Percentiles rank a stretch among this genome's conserved stretches.
Conservation (phyloP, 2,888 invertebrate species). For the Neoaliturus tenellus region DNA sequence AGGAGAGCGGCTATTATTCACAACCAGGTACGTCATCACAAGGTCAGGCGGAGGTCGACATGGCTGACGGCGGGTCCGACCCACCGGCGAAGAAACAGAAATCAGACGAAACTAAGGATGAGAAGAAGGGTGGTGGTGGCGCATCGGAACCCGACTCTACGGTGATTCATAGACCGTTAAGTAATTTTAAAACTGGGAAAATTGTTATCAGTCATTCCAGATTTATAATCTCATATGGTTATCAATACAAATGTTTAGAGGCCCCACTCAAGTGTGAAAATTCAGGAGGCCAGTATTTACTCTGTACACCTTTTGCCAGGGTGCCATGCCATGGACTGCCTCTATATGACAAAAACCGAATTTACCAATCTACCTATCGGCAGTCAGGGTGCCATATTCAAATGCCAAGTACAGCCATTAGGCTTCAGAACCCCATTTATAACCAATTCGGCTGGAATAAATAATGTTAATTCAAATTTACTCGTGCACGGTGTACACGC, state of each 20-base stretch:
- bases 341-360: not conserved
- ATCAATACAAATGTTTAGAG: not conserved
- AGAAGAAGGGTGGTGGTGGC: not conserved
- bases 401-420: not conserved
- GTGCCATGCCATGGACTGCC: slow-evolving; percentile 6
- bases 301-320: not conserved
- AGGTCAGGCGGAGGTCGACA: not conserved
- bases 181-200: not conserved
- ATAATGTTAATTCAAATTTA: not conserved
- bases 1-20: too few relatives aligned
- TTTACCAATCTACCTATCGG: not conserved
- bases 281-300: not conserved
- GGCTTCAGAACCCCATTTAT: not conserved
- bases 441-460: not conserved
- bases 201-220: not conserved
- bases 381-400: not conserved
- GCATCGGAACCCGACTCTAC: not conserved
- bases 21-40: too few relatives aligned
- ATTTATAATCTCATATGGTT: not conserved
- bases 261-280: not conserved
- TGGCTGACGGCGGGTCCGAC: not conserved
- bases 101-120: not conserved
- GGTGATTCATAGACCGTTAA: not conserved
- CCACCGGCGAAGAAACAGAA: not conserved
- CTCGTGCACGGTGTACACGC: not conserved